These are phyloP conservation scores for Norana najaformis DNA, from an alignment of 2,888 invertebrate genomes.

Conservation along the genomic window DNA sequence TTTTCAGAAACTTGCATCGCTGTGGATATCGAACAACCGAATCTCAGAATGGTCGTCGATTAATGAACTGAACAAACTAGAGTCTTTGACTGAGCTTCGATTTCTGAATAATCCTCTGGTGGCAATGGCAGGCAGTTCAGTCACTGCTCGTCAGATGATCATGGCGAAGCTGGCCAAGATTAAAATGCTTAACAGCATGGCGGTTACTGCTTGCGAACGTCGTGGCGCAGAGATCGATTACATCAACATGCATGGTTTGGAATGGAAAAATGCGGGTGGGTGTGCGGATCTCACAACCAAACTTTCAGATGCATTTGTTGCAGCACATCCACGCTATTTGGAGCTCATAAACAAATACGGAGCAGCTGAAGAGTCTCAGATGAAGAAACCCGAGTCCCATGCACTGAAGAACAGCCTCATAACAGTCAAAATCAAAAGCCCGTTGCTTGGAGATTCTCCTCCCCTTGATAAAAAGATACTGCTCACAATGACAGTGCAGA, in stretches of 20 bases:
- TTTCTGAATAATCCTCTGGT: constrained; percentile 65
- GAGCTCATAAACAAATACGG: constrained; percentile 78
- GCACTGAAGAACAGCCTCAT: constrained; percentile 66
- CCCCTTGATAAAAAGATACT: constrained; percentile 3
- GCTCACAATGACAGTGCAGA: constrained; percentile 27
- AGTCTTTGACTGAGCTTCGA: constrained; percentile 71
- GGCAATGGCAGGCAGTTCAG: constrained; percentile 68
- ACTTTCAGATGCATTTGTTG: constrained; percentile 44
- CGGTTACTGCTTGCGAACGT: constrained; percentile 68
- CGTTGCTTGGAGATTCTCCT: background rate
- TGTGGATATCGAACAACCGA: constrained; percentile 77
- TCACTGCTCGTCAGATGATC: constrained; percentile 78
- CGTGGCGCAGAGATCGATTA: constrained; percentile 90
- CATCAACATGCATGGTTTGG: constrained; percentile 75
- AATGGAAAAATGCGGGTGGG: constrained; percentile 48
- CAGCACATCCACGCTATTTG: constrained; percentile 77
- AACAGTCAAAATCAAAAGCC: constrained; percentile 24
- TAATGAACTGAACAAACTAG: constrained; percentile 80
- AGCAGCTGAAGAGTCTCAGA: constrained; percentile 76
- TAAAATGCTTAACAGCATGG: constrained; percentile 64
- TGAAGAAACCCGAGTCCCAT: constrained; percentile 65
- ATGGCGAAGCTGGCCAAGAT: constrained; percentile 80
- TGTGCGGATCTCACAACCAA: background rate
- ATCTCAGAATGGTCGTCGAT: constrained; percentile 77
- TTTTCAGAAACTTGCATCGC: constrained; percentile 73